These are phyloP conservation scores for Microhierax caerulescens DNA, from an alignment of 2,797 vertebrate genomes.

Conservation along the genomic window DNA sequence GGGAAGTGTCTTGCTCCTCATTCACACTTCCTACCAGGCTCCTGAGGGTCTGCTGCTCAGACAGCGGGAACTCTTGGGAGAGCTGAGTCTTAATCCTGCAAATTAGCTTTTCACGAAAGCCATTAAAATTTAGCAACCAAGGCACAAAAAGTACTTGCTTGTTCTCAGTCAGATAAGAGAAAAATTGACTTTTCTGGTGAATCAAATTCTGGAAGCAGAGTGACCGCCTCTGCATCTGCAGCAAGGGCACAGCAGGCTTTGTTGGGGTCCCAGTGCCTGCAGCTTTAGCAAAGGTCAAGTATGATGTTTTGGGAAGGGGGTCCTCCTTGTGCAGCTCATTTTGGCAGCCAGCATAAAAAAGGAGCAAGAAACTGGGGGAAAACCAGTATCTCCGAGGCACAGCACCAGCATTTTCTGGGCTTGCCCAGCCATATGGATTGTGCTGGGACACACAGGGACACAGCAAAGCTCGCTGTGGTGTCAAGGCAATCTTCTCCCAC, in stretches of 20 bases:
- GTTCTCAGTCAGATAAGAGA: conserved; percentile 34
- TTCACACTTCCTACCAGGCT: not conserved
- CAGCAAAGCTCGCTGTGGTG: not conserved
- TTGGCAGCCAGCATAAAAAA: not conserved
- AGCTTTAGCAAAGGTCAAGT: not conserved
- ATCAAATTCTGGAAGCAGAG: not conserved
- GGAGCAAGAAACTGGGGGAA: not conserved
- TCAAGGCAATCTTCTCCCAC: not conserved
- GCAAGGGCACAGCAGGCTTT: not conserved
- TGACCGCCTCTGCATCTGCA: rapidly evolving
- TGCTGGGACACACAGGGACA: not conserved
- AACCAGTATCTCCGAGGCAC: not conserved
- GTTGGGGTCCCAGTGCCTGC: not conserved
- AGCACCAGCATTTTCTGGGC: not conserved
- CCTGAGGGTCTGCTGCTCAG: not conserved
- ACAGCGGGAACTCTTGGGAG: not conserved
- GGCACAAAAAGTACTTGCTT: conserved; percentile 25
- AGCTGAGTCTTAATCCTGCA: conserved; percentile 46
- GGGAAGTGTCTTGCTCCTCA: not conserved
- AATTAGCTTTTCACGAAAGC: conserved; percentile 43
- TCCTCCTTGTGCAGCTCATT: not conserved
- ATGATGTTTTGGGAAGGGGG: not conserved
- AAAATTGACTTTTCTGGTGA: conserved; percentile 32
- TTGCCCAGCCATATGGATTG: not conserved
- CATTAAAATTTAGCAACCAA: conserved; percentile 50